These are phyloP conservation scores for Psilopsiagon aurifrons DNA, from an alignment of 2,113 vertebrate species.

Conservation along the genomic window DNA sequence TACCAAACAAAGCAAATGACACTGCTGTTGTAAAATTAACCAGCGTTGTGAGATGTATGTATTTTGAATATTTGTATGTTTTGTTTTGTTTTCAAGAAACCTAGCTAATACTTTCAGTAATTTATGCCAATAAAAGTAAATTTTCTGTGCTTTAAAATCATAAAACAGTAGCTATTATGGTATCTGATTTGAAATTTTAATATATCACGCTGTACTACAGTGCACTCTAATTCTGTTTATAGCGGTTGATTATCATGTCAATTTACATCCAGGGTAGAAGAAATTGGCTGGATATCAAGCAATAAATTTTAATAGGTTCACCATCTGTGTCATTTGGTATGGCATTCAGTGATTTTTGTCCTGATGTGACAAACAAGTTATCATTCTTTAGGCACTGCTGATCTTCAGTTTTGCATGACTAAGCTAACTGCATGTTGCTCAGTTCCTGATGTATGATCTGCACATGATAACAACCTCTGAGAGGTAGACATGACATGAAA, in stretches of 20 bases:
- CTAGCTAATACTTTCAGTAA: background rate
- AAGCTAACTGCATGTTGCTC: background rate
- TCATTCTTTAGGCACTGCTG: background rate
- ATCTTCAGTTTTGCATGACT: background rate
- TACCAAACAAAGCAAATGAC: background rate
- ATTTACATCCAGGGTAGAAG: constrained; percentile 33
- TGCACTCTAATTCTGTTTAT: constrained; percentile 28
- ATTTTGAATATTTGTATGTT: background rate
- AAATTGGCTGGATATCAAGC: background rate
- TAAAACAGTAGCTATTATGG: background rate
- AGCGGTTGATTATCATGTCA: constrained; percentile 29
- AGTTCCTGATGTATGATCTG: background rate
- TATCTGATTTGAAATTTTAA: background rate
- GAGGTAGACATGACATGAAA: background rate
- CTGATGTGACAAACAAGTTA: constrained; percentile 21
- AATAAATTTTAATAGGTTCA: constrained; percentile 19
- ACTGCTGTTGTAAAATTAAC: background rate
- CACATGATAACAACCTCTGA: background rate
- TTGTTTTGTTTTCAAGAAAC: background rate
- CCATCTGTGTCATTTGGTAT: constrained; percentile 47
- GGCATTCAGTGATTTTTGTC: constrained; percentile 16
- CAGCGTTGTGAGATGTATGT: background rate
- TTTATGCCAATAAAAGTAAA: background rate
- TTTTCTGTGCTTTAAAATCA: background rate
- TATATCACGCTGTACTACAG: background rate